phyloP scores from a whole-genome alignment of 1,140 invertebrate genomes.

The Lysiphlebus fabarum region DNA sequence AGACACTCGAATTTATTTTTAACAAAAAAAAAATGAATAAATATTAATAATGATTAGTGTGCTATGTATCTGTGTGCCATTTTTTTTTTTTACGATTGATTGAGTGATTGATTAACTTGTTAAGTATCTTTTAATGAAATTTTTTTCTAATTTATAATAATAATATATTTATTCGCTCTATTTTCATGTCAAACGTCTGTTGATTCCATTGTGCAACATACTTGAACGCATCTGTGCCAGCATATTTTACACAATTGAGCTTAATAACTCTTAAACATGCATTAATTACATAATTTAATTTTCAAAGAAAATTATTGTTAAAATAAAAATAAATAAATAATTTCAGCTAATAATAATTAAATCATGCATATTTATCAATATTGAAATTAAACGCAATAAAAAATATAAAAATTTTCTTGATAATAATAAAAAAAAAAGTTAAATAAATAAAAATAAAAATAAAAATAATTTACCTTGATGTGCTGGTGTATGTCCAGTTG shows the following conservation, averaged over 20 bases:
- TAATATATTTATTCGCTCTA: conserved; percentile 41
- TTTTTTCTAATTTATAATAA: conserved; percentile 30
- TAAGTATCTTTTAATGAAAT: conserved; percentile 20
- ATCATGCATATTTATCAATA: too few species aligned
- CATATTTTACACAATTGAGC: conserved; percentile 32
- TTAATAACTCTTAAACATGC: conserved; percentile 29
- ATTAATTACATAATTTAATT: conserved; percentile 8
- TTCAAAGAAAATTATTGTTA: neutral
- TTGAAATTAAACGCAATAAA: too few species aligned
- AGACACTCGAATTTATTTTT: conserved; percentile 31
- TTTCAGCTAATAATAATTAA: too few species aligned
- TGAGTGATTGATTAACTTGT: conserved; percentile 14
- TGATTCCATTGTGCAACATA: conserved; percentile 46
- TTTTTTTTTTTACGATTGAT: conserved; percentile 11
- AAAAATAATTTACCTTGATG: conserved; percentile 47
- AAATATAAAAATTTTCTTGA: too few species aligned
- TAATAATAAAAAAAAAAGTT: too few species aligned
- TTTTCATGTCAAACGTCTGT: conserved; percentile 49
- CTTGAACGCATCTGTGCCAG: conserved; percentile 50
- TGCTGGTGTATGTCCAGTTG: conserved; percentile 40
- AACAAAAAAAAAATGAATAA: conserved; percentile 24
- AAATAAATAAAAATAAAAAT: too few species aligned
- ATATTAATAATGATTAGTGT: conserved; percentile 28
- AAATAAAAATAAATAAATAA: too few species aligned
- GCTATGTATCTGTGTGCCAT: conserved; percentile 49